Evolutionary conservation across 2,113 vertebrate species (phyloP).

Genomic region (Podiceps cristatus): DNA sequence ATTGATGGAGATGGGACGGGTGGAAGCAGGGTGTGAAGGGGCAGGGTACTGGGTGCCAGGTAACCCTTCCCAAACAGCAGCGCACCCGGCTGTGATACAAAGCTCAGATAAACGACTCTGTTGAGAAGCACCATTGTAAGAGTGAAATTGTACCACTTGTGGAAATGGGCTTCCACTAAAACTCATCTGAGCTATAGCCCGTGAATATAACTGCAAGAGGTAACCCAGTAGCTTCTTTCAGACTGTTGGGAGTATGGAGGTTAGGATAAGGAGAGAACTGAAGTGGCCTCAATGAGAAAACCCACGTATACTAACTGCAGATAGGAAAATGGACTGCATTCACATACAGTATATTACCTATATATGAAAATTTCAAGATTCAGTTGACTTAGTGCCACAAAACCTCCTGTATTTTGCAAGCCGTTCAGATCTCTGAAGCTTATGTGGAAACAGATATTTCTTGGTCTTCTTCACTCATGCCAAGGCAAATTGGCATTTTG

Average conservation of each 20-base stretch:
- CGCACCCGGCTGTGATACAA: not conserved
- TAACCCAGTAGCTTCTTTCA: not conserved
- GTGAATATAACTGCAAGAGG: not conserved
- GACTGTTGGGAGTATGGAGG: not conserved
- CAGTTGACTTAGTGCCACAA: not conserved
- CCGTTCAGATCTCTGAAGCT: not conserved
- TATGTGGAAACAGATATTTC: not conserved
- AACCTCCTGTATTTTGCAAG: not conserved
- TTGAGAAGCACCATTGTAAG: not conserved
- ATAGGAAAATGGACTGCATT: slow-evolving; percentile 6
- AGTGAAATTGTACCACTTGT: not conserved
- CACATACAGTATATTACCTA: not conserved
- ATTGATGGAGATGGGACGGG: not conserved
- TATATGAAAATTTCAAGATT: not conserved
- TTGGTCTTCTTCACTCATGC: not conserved
- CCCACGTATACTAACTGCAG: not conserved
- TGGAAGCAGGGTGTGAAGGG: not conserved
- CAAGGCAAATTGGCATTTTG: not conserved
- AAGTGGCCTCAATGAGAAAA: not conserved
- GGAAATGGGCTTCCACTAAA: not conserved
- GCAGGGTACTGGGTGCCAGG: not conserved
- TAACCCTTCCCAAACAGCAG: not conserved
- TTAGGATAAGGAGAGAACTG: not conserved
- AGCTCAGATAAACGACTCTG: not conserved
- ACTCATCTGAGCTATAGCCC: not conserved